Percentiles rank a stretch among this genome's conserved stretches.
These are phyloP conservation scores for Euwallacea similis DNA, from an alignment of 1,140 invertebrate species.

Conservation along the genomic window DNA sequence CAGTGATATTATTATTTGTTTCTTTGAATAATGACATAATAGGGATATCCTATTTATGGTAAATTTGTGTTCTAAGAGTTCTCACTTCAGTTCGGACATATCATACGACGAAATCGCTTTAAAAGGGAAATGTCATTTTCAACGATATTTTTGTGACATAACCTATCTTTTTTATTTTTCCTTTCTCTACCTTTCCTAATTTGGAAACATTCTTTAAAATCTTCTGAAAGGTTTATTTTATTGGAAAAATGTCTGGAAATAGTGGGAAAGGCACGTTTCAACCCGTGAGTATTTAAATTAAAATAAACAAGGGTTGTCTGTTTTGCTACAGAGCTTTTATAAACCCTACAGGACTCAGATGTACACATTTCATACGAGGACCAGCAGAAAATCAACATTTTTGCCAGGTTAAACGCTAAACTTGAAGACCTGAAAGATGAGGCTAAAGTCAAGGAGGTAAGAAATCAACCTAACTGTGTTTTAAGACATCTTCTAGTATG, in stretches of 20 bases:
- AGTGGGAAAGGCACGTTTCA: slow-evolving; percentile 50
- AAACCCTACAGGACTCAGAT: slow-evolving; percentile 75
- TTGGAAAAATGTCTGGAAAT: slow-evolving; percentile 25
- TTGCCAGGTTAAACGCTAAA: slow-evolving; percentile 90
- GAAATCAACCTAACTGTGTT: background rate
- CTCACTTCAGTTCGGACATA: too few relatives aligned
- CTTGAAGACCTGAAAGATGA: slow-evolving; percentile 90
- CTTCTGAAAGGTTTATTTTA: background rate
- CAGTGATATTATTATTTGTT: too few relatives aligned
- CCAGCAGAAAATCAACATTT: slow-evolving; percentile 97
- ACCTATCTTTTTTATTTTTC: background rate
- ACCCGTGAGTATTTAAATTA: slow-evolving; percentile 44
- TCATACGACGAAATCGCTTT: too few relatives aligned
- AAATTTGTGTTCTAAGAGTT: too few relatives aligned
- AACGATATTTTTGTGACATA: background rate
- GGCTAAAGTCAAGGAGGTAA: slow-evolving; percentile 80
- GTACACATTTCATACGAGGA: slow-evolving; percentile 95
- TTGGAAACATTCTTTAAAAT: background rate
- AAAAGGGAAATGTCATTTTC: too few relatives aligned
- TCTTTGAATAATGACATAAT: too few relatives aligned
- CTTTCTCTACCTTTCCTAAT: background rate
- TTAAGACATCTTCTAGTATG: too few relatives aligned
- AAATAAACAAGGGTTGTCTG: background rate
- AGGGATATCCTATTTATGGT: too few relatives aligned
- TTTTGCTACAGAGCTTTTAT: slow-evolving; percentile 9